phyloP scores from a whole-genome alignment of 2,113 vertebrate species.

The Mesoclemmys tuberculata region DNA sequence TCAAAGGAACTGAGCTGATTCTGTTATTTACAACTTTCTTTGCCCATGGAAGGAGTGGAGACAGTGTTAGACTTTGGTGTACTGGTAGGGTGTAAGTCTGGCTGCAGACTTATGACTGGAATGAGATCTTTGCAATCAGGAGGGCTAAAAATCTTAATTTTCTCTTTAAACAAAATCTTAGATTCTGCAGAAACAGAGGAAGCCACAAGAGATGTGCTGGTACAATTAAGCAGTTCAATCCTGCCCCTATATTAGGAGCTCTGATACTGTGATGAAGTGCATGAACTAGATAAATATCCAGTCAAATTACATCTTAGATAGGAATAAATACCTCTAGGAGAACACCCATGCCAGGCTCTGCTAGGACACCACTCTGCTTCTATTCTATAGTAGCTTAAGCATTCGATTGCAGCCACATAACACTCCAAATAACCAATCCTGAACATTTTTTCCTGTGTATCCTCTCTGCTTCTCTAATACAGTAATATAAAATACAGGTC shows the following conservation, averaged over 20 bases:
- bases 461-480: fast-evolving
- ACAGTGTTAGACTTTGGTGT: background rate
- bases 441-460: background rate
- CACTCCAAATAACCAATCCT: fast-evolving
- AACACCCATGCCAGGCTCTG: background rate
- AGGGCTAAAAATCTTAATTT: background rate
- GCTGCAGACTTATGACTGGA: background rate
- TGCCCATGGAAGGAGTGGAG: background rate
- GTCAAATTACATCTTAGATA: background rate
- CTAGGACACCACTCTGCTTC: background rate
- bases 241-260: background rate
- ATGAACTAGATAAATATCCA: background rate
- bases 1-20: background rate
- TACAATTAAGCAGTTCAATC: background rate
- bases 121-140: background rate
- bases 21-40: background rate
- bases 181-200: background rate
- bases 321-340: background rate
- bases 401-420: background rate
- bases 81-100: background rate
- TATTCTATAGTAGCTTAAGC: too few relatives aligned
- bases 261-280: fast-evolving
- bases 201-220: background rate
- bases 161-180: background rate
- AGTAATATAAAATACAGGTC: fast-evolving